These are phyloP conservation scores for Polylopha cassiicola DNA, from an alignment of 2,888 invertebrate species.

Conservation along the genomic window DNA sequence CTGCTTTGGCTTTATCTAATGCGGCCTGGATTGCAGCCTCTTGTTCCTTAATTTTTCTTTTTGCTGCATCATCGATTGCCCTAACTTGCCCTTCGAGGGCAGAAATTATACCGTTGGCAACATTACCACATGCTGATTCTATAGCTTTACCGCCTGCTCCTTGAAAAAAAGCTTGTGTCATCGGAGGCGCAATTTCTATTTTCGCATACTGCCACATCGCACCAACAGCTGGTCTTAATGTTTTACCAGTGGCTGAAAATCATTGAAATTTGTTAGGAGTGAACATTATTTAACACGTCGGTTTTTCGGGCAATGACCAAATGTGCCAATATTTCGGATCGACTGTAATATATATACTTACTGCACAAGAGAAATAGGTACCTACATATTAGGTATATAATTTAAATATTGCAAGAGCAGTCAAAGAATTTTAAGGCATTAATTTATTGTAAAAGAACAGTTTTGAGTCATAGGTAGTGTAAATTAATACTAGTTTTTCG, in stretches of 20 bases:
- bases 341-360: no score
- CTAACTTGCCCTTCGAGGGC: conserved; percentile 35
- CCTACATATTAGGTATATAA: no score
- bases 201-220: conserved; percentile 58
- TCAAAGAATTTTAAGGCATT: neutral
- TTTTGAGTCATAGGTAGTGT: neutral
- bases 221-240: conserved; percentile 34
- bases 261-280: neutral
- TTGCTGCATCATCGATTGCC: conserved; percentile 42
- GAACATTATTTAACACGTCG: no score
- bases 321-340: no score
- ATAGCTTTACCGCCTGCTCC: conserved; percentile 44
- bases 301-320: no score
- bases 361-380: no score
- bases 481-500: no score
- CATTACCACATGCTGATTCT: conserved; percentile 36
- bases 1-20: conserved; percentile 40
- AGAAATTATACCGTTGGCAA: conserved; percentile 35
- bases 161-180: conserved; percentile 41
- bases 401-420: no score
- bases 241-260: conserved; percentile 46
- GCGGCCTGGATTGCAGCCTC: conserved; percentile 41
- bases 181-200: conserved; percentile 60
- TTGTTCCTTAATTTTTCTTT: conserved; percentile 32
- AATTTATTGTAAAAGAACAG: neutral